Base-by-base conservation (phyloP, 2,797 vertebrate species). In the Sardinella longiceps region DNA sequence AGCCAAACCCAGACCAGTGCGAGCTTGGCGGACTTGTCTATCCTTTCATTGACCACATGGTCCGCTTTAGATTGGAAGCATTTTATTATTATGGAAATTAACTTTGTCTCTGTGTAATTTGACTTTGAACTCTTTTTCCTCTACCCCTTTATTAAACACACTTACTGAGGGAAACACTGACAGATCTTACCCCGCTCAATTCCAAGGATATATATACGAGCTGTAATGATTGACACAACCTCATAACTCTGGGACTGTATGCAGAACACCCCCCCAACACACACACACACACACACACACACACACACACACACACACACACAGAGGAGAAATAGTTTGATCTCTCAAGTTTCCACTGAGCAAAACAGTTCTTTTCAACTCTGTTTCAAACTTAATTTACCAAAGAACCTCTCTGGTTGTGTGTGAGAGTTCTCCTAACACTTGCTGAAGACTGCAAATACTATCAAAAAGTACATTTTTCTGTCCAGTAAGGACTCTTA, bases 21-120 rank as follows among this genome's bases (percentile, higher is more conserved):
- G 95, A 96, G 95, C 94, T 96, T 96, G 95, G 96, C 95, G 93
- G 95, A 95, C 95, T 95, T 95, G 94, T 94, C 94, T 94, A 95
- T 96, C 94, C 95, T 96, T 97, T 96, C 95, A 95, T 92, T 88
- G 93, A 96, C 96, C 97, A 94, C 96, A 96, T 96, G 96, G 93
- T 96, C 95, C 93, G 93, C 92, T 91, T 90, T 95, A 94, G 94
- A 96, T 94, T 93, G 90, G 92, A 95, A 95, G 93, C 92, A 91
- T 95, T 95, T 94, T 94, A 95, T 97, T 97, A 95, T 96, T 95
- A 97, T 96, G 95, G 94, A 96, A 95, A 96, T 95, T 89, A 92
- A 96, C 93, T 95, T 95, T 94, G 92, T 90, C 80, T 77, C 85
- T 88, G 85, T 91, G 87, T 90, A 92, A 94, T 94, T 96, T 94